A percentile compares a stretch with the other conserved stretches of the same genome.
These are phyloP conservation scores for Platypus cylindrus DNA, from an alignment of 2,888 invertebrate genomes.

Conservation along the genomic window DNA sequence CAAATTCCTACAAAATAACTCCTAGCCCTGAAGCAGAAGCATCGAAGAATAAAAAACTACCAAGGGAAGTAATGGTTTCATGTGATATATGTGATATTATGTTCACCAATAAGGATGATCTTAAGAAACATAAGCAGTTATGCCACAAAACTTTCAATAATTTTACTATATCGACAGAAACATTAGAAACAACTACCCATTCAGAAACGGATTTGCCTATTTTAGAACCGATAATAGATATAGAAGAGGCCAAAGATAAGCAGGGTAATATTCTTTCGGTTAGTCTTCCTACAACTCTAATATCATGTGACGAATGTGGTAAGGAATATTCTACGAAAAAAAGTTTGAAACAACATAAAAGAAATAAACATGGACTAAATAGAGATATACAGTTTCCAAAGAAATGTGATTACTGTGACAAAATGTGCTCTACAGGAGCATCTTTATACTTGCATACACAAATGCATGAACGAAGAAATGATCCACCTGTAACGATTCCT, in stretches of 20 bases:
- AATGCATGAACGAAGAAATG: constrained; percentile 26
- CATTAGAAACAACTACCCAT: background rate
- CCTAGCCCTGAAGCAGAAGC: constrained; percentile 35
- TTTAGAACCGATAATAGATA: background rate
- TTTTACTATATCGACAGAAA: constrained; percentile 1
- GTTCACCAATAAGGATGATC: constrained; percentile 39
- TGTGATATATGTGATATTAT: constrained; percentile 47
- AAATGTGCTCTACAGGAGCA: constrained; percentile 25
- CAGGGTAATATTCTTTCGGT: constrained; percentile 24
- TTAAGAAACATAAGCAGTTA: constrained; percentile 26
- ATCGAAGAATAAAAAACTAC: constrained; percentile 30
- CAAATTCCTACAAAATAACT: constrained; percentile 44
- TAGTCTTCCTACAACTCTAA: no score
- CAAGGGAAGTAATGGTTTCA: constrained; percentile 35
- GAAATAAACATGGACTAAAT: constrained; percentile 24
- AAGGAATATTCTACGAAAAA: constrained; percentile 33
- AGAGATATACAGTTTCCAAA: constrained; percentile 23
- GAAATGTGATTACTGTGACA: constrained; percentile 27
- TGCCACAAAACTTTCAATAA: constrained; percentile 13
- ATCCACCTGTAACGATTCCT: no score
- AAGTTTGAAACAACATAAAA: constrained; percentile 28
- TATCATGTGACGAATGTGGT: constrained; percentile 42
- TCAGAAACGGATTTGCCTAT: constrained; percentile 3
- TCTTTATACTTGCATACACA: constrained; percentile 28
- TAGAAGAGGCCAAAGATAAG: constrained; percentile 21